Evolutionary conservation across 2,888 invertebrate species (phyloP).

Genomic region (Morpho achilles): DNA sequence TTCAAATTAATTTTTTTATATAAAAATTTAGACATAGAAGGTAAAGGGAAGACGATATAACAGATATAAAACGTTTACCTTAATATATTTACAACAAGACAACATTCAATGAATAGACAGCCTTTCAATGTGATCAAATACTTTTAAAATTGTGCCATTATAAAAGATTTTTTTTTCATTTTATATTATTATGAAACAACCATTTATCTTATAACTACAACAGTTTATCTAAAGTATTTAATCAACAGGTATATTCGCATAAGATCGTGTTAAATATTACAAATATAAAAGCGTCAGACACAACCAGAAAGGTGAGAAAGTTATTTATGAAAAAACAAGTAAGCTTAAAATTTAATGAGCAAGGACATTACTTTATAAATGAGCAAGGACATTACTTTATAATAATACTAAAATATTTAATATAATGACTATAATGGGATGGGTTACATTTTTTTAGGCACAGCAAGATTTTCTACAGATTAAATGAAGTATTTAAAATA

Average conservation of each 20-base stretch:
- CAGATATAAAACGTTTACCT: constrained; percentile 20
- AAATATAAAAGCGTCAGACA: constrained; percentile 21
- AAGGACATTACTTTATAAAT: too few relatives aligned
- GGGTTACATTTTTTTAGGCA: too few relatives aligned
- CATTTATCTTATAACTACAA: constrained; percentile 31
- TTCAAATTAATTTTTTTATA: constrained; percentile 7
- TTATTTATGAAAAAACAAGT: constrained; percentile 2
- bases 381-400: too few relatives aligned
- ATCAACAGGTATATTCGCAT: constrained; percentile 27
- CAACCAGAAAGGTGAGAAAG: constrained; percentile 25
- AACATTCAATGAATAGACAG: constrained; percentile 38
- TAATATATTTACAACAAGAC: constrained; percentile 17
- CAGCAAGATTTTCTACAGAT: too few relatives aligned
- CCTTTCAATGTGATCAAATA: constrained; percentile 43
- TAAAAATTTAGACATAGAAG: constrained; percentile 21
- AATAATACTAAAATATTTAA: too few relatives aligned
- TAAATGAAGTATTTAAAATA: too few relatives aligned
- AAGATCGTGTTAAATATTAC: constrained; percentile 25
- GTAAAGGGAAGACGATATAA: constrained; percentile 37
- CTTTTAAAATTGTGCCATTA: constrained; percentile 51
- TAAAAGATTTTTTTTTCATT: constrained; percentile 30
- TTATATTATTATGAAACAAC: constrained; percentile 39
- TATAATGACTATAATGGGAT: too few relatives aligned
- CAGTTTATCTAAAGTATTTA: constrained; percentile 14
- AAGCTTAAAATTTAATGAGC: constrained; percentile 5